These are phyloP conservation scores for Parazoanthus darwini DNA, from an alignment of 92 coral and sea anemone species.

Conservation along the genomic window DNA sequence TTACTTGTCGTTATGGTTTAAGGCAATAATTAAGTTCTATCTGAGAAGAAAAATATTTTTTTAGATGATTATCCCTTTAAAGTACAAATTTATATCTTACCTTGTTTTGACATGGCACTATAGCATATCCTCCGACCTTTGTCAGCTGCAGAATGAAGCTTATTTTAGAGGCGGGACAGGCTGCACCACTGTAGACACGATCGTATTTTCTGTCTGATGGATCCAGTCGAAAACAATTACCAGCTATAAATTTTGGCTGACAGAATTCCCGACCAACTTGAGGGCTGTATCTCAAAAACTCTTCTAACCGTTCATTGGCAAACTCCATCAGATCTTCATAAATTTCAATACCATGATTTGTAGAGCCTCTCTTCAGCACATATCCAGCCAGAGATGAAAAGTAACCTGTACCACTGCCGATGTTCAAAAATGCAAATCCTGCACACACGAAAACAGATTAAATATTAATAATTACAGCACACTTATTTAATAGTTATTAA, in stretches of 20 bases:
- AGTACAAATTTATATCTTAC: constrained; percentile 18
- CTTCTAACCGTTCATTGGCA: constrained; percentile 84
- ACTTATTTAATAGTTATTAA: not conserved
- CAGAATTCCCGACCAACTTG: constrained; percentile 72
- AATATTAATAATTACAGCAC: not conserved
- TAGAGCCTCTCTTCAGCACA: constrained; percentile 69
- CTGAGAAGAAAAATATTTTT: no score
- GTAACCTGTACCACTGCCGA: constrained; percentile 99
- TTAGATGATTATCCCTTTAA: not conserved
- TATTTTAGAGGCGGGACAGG: constrained; percentile 80
- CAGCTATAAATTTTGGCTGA: constrained; percentile 82
- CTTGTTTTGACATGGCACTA: constrained; percentile 89
- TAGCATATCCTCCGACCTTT: constrained; percentile 88
- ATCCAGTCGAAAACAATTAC: constrained; percentile 96
- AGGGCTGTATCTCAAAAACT: constrained; percentile 81
- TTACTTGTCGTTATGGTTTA: no score
- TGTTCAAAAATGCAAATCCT: constrained; percentile 94
- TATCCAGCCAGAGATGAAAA: constrained; percentile 88
- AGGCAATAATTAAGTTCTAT: no score
- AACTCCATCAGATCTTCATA: constrained; percentile 83
- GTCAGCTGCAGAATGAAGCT: constrained; percentile 73
- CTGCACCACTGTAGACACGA: constrained; percentile 92
- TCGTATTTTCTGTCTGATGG: constrained; percentile 81
- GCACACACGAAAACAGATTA: not conserved
- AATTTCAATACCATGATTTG: constrained; percentile 91